Evolutionary conservation across 2,797 vertebrate species (phyloP), one percentile per base, ranked within the genome.

Genomic region (Amazona finschi): DNA sequence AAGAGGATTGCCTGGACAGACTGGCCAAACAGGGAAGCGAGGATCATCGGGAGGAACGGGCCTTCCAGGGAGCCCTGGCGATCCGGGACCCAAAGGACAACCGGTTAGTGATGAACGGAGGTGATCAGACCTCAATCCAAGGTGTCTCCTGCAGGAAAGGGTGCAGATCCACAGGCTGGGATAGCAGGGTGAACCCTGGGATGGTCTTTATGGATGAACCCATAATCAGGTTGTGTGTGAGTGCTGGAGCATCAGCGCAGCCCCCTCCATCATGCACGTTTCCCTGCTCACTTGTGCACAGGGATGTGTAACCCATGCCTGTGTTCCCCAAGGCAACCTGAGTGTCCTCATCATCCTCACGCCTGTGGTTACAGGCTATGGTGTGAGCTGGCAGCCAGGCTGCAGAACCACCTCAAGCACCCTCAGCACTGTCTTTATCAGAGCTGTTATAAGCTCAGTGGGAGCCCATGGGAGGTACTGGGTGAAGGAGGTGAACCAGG

Each of bases 31-130:
- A 24, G 99, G 99, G 77, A 99, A 98, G 94, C 98, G 98, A 98
- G 99, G 99, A 38, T 96, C 96, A 15, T 55, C 96, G 5, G 99
- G 99, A 27, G 98, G 98, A 81, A 98, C 93, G 1, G 99, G 99
- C 25, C 90, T 98, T 65, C 98, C 98, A 53, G 99, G 99, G 93
- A 98, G 71, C 93, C 98, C 98, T 24, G 99, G 99, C 2, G 97
- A 98, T 18, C 97, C 65, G 0, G 99, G 99, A 92, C 27, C 97
- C 77, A 99, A 99, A 98, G 99, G 99, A 53, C 99, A 99, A 96
- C 97, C 93, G 95, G 99, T 99, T 30, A 98, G 98, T 97, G 91
- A 47, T 9, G 57, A 27, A 3, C 1, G 5, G 55, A 76, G 67
- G 19, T 66, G 70, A 14, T 5, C 61, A 43, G 61, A 39, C 60